These are phyloP conservation scores for Ganaspis sp. DNA, from an alignment of 1,140 invertebrate genomes.

Conservation along the genomic window DNA sequence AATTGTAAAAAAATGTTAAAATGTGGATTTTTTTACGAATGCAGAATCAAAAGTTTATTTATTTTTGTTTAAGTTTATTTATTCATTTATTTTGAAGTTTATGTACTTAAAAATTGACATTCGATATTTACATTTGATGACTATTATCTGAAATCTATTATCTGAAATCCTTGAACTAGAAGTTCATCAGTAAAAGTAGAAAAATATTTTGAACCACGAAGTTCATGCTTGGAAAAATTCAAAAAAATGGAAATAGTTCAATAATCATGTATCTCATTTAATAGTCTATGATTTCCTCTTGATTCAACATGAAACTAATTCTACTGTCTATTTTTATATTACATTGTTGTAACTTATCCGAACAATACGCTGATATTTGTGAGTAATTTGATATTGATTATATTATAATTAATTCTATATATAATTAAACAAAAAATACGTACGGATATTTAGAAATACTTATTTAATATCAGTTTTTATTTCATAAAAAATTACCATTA, in stretches of 20 bases:
- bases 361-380: background rate
- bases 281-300: background rate
- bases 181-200: background rate
- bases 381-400: background rate
- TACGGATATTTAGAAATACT: background rate
- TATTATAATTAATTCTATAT: background rate
- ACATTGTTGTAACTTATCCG: background rate
- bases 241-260: background rate
- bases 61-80: no score
- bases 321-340: background rate
- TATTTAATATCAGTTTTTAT: background rate
- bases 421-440: background rate
- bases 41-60: no score
- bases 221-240: background rate
- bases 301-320: background rate
- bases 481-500: background rate
- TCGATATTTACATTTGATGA: no score
- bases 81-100: no score
- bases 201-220: background rate
- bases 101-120: no score
- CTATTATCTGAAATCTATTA: no score
- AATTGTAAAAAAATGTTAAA: no score
- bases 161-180: background rate
- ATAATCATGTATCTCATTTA: background rate
- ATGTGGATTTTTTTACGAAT: no score